phyloP scores from a whole-genome alignment of 1,140 invertebrate species.

The fruit fly (Drosophila melanogaster) region DNA sequence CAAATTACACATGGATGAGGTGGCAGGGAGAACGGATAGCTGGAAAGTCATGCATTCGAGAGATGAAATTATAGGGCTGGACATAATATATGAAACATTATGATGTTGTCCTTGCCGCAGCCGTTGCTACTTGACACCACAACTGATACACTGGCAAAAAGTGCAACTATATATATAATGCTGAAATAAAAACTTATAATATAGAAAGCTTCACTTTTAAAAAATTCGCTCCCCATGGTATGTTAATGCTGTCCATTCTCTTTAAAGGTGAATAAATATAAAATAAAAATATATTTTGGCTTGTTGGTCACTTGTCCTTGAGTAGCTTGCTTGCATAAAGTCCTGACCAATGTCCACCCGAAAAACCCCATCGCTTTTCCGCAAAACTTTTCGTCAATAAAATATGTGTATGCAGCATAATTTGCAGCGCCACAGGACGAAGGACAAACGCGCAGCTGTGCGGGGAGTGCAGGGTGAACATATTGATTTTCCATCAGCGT shows the following conservation, averaged over 20 bases:
- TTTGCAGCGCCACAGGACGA: constrained; percentile 21
- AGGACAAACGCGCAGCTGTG: neutral
- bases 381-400: constrained; percentile 75
- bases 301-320: constrained; percentile 82
- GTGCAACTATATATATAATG: too few species aligned
- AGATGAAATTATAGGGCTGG: constrained; percentile 71
- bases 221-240: neutral
- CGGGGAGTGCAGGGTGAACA: neutral
- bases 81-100: constrained; percentile 72
- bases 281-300: constrained; percentile 82
- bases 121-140: constrained; percentile 23
- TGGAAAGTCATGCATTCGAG: constrained; percentile 65
- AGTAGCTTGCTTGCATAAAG: constrained; percentile 74
- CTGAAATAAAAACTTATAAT: too few species aligned
- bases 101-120: constrained; percentile 30
- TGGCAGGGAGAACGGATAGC: neutral
- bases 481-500: constrained; percentile 80
- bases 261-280: constrained; percentile 66
- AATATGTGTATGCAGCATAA: constrained; percentile 42
- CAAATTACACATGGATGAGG: constrained; percentile 49
- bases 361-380: constrained; percentile 1
- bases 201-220: too few species aligned
- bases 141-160: neutral
- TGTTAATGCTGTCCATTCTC: neutral
- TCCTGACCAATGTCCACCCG: constrained; percentile 26